Percentiles rank a stretch among this genome's conserved stretches.
Conservation (phyloP, 2,797 vertebrate species). For the Carapus acus region DNA sequence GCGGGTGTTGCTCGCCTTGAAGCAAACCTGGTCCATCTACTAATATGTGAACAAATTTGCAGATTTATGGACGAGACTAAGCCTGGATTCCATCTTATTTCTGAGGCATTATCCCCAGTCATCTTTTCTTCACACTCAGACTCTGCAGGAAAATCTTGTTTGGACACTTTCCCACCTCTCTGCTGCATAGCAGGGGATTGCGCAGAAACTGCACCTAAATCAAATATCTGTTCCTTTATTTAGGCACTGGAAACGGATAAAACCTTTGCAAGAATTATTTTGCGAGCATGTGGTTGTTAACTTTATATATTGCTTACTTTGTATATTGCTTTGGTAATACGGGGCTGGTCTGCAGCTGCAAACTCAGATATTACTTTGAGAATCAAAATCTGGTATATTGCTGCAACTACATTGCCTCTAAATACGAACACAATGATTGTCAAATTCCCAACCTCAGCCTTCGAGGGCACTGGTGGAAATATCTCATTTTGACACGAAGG, state of each 20-base stretch:
- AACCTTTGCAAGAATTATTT: conserved; percentile 16
- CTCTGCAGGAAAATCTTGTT: conserved; percentile 25
- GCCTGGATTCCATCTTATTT: conserved; percentile 30
- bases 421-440: conserved; percentile 2
- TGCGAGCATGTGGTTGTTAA: conserved; percentile 12
- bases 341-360: not conserved
- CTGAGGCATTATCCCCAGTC: conserved; percentile 38
- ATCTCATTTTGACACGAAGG: not conserved
- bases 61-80: conserved; percentile 34
- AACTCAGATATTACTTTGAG: conserved; percentile 11
- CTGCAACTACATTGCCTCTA: conserved; percentile 3
- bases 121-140: conserved; percentile 32
- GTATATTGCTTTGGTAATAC: conserved; percentile 24
- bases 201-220: conserved; percentile 15
- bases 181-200: conserved; percentile 13
- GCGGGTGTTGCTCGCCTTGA: conserved; percentile 43
- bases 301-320: conserved; percentile 30
- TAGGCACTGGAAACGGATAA: conserved; percentile 10
- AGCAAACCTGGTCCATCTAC: conserved; percentile 11
- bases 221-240: conserved; percentile 20
- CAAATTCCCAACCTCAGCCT: conserved; percentile 12
- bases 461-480: conserved; percentile 17
- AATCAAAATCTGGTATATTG: conserved; percentile 20
- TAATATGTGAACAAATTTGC: conserved; percentile 37
- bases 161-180: conserved; percentile 29